These are phyloP conservation scores for Drosophila percnosoma DNA, from an alignment of 2,888 invertebrate genomes.

Conservation along the genomic window DNA sequence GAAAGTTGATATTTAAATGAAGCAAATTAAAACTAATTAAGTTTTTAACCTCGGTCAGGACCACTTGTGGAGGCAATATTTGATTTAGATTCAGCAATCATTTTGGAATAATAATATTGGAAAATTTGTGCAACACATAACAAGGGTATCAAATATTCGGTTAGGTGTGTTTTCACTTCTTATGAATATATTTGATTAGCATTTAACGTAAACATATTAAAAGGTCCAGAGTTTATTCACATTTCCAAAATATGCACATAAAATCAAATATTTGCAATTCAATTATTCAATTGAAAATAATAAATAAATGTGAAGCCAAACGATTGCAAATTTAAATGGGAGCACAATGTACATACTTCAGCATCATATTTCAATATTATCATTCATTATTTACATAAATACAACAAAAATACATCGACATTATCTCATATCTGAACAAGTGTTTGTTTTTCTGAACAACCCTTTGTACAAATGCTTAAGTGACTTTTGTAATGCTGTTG, in stretches of 20 bases:
- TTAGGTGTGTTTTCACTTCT: neutral
- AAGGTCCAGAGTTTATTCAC: constrained; percentile 46
- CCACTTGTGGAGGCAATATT: neutral
- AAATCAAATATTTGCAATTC: constrained; percentile 27
- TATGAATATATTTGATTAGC: constrained; percentile 18
- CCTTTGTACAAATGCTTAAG: constrained; percentile 13
- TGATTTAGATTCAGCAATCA: neutral
- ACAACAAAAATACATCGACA: neutral
- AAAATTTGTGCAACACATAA: neutral
- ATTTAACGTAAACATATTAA: constrained; percentile 11
- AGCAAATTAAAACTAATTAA: neutral
- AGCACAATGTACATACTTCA: constrained; percentile 5
- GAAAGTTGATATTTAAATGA: neutral
- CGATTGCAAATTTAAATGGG: constrained; percentile 25
- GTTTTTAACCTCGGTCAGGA: neutral
- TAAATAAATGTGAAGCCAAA: constrained; percentile 3
- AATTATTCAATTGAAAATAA: constrained; percentile 31
- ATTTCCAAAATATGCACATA: constrained; percentile 6
- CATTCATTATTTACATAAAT: constrained; percentile 1
- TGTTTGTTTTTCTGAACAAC: neutral
- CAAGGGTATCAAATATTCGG: constrained; percentile 4
- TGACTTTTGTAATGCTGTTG: constrained; percentile 14
- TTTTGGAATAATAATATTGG: neutral
- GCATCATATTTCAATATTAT: constrained; percentile 30
- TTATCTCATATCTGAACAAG: constrained; percentile 6